A percentile compares a stretch with the other conserved stretches of the same genome.
Evolutionary conservation across 2,888 invertebrate genomes (phyloP).

Genomic region (Eubasilissa splendida): DNA sequence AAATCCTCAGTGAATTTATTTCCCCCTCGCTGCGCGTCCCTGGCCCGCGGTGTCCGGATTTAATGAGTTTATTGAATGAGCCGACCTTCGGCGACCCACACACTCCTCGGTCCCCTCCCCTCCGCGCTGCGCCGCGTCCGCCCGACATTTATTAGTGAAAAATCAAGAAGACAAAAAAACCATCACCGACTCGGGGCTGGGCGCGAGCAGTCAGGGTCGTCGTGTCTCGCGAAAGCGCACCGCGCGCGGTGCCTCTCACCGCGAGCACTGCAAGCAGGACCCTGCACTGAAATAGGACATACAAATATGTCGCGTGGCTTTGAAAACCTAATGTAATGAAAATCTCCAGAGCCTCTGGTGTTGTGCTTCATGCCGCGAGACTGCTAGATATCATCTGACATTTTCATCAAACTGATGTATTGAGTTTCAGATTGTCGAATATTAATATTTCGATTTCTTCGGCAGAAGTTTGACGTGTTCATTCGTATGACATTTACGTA

Average conservation of each 20-base stretch:
- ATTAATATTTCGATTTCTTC: no score
- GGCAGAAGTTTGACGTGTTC: no score
- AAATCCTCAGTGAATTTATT: neutral
- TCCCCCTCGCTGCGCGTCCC: slow-evolving; percentile 2
- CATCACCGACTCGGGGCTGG: slow-evolving; percentile 26
- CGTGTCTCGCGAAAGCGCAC: neutral
- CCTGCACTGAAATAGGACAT: no score
- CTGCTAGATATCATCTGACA: no score
- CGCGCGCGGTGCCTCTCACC: neutral
- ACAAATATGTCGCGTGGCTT: no score
- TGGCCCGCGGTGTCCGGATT: slow-evolving; percentile 33
- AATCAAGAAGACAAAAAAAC: slow-evolving; percentile 26
- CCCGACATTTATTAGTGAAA: slow-evolving; percentile 24
- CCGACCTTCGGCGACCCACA: slow-evolving; percentile 41
- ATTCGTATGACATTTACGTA: no score
- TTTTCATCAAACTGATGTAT: no score
- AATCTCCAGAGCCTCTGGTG: no score
- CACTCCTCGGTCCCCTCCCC: slow-evolving; percentile 8
- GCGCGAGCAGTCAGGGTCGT: neutral
- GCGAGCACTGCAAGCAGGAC: no score
- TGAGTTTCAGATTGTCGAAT: no score
- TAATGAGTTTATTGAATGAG: slow-evolving; percentile 43
- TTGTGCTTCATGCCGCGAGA: no score
- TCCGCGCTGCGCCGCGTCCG: slow-evolving; percentile 17
- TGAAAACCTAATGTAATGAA: no score